Conservation (phyloP, 2,113 vertebrate species). For the Rhadina sibilatrix region DNA sequence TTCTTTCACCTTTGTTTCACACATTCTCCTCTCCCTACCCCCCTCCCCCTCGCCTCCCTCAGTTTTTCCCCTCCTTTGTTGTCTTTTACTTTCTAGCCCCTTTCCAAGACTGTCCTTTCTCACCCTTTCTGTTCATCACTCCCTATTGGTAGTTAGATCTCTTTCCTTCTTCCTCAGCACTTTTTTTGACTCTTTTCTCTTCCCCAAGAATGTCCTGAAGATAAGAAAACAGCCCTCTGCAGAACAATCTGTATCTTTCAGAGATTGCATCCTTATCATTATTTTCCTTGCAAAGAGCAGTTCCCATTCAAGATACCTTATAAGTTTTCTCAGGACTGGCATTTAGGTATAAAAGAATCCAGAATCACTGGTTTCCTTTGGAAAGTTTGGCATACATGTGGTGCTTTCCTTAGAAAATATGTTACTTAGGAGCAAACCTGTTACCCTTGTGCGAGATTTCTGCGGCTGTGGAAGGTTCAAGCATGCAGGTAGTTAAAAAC, state of each 20-base stretch:
- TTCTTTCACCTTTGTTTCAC: slow-evolving; percentile 44
- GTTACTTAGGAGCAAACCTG: neutral
- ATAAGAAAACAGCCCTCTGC: slow-evolving; percentile 4
- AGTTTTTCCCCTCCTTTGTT: neutral
- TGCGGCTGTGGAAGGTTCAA: neutral
- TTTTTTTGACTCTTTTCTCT: slow-evolving; percentile 31
- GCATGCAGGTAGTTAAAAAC: slow-evolving; percentile 3
- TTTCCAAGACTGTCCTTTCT: slow-evolving; percentile 55
- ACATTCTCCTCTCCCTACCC: neutral
- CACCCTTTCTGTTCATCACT: slow-evolving; percentile 49
- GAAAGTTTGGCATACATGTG: neutral
- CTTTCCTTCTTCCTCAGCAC: slow-evolving; percentile 35
- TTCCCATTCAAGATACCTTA: neutral
- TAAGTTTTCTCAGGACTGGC: neutral
- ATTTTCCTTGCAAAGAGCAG: slow-evolving; percentile 7
- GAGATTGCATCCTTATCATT: slow-evolving; percentile 12
- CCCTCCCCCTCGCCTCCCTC: slow-evolving; percentile 3
- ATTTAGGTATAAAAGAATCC: neutral
- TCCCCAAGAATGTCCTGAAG: slow-evolving; percentile 10
- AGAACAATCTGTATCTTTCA: slow-evolving; percentile 11
- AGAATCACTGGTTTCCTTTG: neutral
- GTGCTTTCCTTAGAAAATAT: neutral
- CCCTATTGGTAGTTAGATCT: slow-evolving; percentile 17
- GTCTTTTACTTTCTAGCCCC: slow-evolving; percentile 31
- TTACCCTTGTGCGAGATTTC: neutral